A percentile compares a stretch with the other conserved stretches of the same genome.
phyloP scores from a whole-genome alignment of 2,888 invertebrate genomes.

The Cacoxenus indagator region DNA sequence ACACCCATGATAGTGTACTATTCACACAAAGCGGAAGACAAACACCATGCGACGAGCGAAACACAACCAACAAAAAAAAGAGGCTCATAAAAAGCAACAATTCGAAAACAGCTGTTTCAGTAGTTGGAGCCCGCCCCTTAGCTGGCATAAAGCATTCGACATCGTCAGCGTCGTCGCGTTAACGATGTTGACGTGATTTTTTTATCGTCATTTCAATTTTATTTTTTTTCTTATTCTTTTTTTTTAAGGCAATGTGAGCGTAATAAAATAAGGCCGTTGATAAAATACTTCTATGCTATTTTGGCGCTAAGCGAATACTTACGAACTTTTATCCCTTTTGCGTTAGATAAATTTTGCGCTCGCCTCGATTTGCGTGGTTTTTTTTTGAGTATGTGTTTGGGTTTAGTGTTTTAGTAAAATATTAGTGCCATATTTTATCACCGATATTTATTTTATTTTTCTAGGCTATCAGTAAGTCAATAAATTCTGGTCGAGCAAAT shows the following conservation, averaged over 20 bases:
- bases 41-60: not conserved
- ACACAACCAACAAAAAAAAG: not conserved
- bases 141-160: not conserved
- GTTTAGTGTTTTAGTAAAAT: not conserved
- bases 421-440: not conserved
- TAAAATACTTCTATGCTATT: too few species aligned
- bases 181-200: not conserved
- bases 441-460: not conserved
- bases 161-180: not conserved
- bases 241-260: not conserved
- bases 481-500: not conserved
- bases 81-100: slow-evolving; percentile 4
- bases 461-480: slow-evolving; percentile 1
- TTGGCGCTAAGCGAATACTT: slow-evolving; percentile 1
- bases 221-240: not conserved
- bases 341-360: not conserved
- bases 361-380: not conserved
- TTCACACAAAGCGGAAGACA: slow-evolving; percentile 21
- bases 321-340: not conserved
- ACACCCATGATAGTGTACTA: too few species aligned
- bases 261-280: not conserved
- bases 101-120: slow-evolving; percentile 8
- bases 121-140: not conserved
- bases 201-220: not conserved
- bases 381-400: not conserved